A percentile compares a stretch with the other conserved stretches of the same genome.
These are phyloP conservation scores for Danaus melanippus DNA, from an alignment of 1,140 invertebrate genomes.

Conservation along the genomic window DNA sequence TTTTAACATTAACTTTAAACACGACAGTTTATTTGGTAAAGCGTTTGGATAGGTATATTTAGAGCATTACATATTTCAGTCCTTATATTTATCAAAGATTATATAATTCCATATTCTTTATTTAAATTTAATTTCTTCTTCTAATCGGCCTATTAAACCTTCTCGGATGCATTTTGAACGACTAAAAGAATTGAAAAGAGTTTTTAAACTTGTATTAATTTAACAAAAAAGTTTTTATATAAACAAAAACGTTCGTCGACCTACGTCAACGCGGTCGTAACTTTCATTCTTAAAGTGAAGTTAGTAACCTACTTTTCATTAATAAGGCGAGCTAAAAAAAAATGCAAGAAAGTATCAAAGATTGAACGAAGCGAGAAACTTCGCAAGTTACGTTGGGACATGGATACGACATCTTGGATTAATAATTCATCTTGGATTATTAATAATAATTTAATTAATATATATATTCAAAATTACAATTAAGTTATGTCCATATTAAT, in stretches of 20 bases:
- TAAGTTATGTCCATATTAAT: not conserved
- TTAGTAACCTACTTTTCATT: conserved; percentile 72
- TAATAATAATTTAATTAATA: conserved; percentile 5
- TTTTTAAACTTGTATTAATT: too few species aligned
- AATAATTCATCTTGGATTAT: conserved; percentile 14
- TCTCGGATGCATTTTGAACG: too few species aligned
- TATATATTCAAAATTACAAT: conserved; percentile 2
- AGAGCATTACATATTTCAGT: too few species aligned
- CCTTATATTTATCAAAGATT: too few species aligned
- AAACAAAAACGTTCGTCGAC: conserved; percentile 65
- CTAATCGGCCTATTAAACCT: too few species aligned
- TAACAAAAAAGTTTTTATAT: conserved; percentile 13
- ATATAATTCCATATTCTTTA: too few species aligned
- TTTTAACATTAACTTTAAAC: too few species aligned
- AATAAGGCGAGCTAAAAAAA: conserved; percentile 70
- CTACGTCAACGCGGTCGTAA: conserved; percentile 65
- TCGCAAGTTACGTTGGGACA: conserved; percentile 37
- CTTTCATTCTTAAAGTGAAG: conserved; percentile 70
- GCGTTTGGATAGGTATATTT: too few species aligned
- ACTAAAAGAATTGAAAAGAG: too few species aligned
- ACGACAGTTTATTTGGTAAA: too few species aligned
- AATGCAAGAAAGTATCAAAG: conserved; percentile 72
- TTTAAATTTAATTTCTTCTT: too few species aligned
- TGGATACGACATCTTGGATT: conserved; percentile 30
- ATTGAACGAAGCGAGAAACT: conserved; percentile 67